A percentile compares a stretch with the other conserved stretches of the same genome.
These are phyloP conservation scores for Atopsyche davidsoni DNA, from an alignment of 1,140 invertebrate genomes.

Conservation along the genomic window DNA sequence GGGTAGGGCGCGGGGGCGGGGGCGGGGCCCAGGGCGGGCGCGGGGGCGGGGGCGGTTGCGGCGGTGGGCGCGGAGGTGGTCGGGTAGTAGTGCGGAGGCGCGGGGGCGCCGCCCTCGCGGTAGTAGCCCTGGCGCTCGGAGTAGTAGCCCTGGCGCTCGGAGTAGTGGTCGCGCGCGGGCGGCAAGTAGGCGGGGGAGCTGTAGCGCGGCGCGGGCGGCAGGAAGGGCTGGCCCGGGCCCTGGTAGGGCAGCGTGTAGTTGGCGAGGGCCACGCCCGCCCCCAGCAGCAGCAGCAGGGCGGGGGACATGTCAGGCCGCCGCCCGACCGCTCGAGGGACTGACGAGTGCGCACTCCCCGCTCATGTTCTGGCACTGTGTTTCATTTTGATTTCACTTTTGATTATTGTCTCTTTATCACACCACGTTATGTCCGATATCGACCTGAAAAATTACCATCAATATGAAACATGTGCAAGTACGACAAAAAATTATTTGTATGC, in stretches of 20 bases:
- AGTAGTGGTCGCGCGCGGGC: constrained; percentile 4
- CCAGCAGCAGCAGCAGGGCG: constrained; percentile 4
- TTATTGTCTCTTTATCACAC: no score
- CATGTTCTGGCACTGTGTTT: no score
- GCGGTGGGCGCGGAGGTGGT: no score
- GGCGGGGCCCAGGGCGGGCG: neutral
- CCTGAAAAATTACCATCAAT: no score
- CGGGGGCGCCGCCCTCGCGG: constrained; percentile 4
- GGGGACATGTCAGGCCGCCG: constrained; percentile 8
- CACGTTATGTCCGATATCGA: no score
- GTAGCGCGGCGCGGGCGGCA: constrained; percentile 18
- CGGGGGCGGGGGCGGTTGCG: no score
- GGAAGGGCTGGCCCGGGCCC: constrained; percentile 13
- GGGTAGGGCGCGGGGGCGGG: constrained; percentile 32
- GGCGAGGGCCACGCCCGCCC: constrained; percentile 16
- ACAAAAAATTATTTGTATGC: no score
- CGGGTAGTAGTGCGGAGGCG: neutral
- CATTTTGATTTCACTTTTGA: no score
- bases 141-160: neutral
- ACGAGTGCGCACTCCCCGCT: no score
- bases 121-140: neutral
- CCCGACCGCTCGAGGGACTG: no score
- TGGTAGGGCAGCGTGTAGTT: constrained; percentile 22
- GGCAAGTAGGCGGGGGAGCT: constrained; percentile 24
- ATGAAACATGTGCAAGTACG: no score